Base-by-base conservation (phyloP, 2,888 invertebrate species). In the Ferrisia virgata region DNA sequence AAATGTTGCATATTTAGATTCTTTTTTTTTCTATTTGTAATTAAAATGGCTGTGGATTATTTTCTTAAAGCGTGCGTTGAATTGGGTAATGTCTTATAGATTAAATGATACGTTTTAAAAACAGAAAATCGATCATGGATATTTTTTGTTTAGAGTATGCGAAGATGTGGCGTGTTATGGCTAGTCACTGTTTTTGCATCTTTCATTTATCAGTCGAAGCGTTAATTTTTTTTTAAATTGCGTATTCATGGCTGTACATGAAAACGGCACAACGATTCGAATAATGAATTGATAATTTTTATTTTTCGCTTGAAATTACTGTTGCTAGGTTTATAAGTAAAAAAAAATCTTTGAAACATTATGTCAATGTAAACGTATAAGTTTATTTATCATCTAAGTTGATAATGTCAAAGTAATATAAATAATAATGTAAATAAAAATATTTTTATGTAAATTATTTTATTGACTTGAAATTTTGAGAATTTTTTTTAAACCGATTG, bases 31-130 rank as follows among this genome's bases (percentile, higher is more conserved):
- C 36, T 76, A 76, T 76, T 36, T 83, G 39, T 83, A 83, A 83
- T 76, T 83, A 28, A 83, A 83, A 83, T 83, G 83, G 83, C 83
- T 83, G 83, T 83, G 83, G 83, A 83, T 43, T 82, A 82, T 39
- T 72, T 83, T 83, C 33, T 81, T 81, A 33, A 81, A 6, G 81
- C 58, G 64, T 76, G 81, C 58, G 81, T 76, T 22, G 11, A 28
- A 53, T 81, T 53, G 43, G 81, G 47, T 81, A 81, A 58, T 81
- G 81, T 81, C 81, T 81, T 47, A 22, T 58, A 58, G 36, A 18
- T 53, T 53, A 47, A 47, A 53, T 28, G 5, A 33, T 39, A 25
- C n/a, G n/a, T n/a, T 40, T 79, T 76, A 36, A 76, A 76, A 79
- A 28, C 39, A 15, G 31, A 15, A 47, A 36, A 28, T 79, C 40